phyloP scores from a whole-genome alignment of 2,888 invertebrate species.

The Andrena praecox region DNA sequence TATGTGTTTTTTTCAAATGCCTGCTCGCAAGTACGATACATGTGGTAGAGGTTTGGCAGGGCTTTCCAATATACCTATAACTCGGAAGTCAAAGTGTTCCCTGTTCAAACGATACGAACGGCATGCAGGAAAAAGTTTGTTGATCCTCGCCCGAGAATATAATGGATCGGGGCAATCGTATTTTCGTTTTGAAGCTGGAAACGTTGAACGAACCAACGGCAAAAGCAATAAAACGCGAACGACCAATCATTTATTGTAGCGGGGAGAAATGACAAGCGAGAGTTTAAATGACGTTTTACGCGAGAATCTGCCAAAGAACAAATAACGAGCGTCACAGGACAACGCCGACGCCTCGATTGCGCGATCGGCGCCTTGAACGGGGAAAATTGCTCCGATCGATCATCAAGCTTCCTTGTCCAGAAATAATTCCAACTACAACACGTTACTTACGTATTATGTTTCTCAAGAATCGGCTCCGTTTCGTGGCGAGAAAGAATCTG shows the following conservation, averaged over 20 bases:
- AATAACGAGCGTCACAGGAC: conserved; percentile 11
- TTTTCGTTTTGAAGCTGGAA: conserved; percentile 29
- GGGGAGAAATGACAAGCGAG: background rate
- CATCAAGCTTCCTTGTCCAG: background rate
- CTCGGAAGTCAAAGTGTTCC: conserved; percentile 16
- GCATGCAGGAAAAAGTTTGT: background rate
- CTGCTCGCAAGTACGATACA: background rate
- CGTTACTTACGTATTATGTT: background rate
- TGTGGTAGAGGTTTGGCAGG: background rate
- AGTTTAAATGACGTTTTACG: conserved; percentile 11
- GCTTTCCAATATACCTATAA: background rate
- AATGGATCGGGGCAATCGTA: background rate
- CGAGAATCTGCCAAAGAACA: conserved; percentile 22
- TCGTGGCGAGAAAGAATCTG: background rate
- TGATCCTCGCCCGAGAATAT: background rate
- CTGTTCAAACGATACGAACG: no score
- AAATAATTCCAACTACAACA: background rate
- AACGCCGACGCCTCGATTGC: background rate
- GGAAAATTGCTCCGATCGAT: conserved; percentile 18
- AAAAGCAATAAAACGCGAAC: conserved; percentile 22
- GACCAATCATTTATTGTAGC: background rate
- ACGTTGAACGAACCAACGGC: background rate
- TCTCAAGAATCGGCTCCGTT: background rate
- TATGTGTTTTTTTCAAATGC: background rate
- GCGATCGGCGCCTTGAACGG: background rate